Base-by-base conservation (phyloP, 2,797 vertebrate species). In the Eutrigla gurnardus region DNA sequence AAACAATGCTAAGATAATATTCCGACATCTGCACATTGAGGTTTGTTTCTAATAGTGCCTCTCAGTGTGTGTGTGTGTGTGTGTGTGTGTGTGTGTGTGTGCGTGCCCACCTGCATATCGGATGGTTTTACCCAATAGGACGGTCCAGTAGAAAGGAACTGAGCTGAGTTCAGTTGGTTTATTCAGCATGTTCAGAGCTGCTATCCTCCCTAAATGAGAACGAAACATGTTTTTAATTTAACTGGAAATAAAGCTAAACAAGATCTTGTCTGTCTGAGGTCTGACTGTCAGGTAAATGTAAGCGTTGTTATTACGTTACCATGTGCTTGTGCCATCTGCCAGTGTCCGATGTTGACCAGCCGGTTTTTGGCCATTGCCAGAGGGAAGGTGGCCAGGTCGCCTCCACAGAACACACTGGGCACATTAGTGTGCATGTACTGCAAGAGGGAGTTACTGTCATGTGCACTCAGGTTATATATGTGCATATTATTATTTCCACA, bases 101-200 rank as follows among this genome's bases (percentile, higher is more conserved):
- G 32, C 3, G 12, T 4, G 5, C 53, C 15, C 40, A 96, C 96
- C 96, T 94, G 96, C 75, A 0, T 96, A 97, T 83, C 94, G 94
- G 70, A 96, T 94, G 81, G 89, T 96, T 70, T 93, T 95, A 49
- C 93, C 93, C 36, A 95, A 77, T 80, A 96, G 84, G 1, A 93
- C 92, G 74, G 96, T 96, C 96, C 96, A 97, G 89, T 96, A 97
- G 89, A 92, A 97, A 35, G 96, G 96, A 35, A 97, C 91, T 3
- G 94, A 94, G 76, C 80, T 94, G 59, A 97, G 18, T 68, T 89
- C 75, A 76, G 86, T 79, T 8, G 35, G 58, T 84, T 86, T 94
- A 53, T 64, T 82, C 87, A 96, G 75, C 94, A 96, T 97, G 88
- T 95, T 97, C 17, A 96, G 81, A 52, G 95, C 96, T 54, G 92